Evolutionary conservation across 2,797 vertebrate genomes (phyloP).

Genomic region (Phrynocephalus forsythii): DNA sequence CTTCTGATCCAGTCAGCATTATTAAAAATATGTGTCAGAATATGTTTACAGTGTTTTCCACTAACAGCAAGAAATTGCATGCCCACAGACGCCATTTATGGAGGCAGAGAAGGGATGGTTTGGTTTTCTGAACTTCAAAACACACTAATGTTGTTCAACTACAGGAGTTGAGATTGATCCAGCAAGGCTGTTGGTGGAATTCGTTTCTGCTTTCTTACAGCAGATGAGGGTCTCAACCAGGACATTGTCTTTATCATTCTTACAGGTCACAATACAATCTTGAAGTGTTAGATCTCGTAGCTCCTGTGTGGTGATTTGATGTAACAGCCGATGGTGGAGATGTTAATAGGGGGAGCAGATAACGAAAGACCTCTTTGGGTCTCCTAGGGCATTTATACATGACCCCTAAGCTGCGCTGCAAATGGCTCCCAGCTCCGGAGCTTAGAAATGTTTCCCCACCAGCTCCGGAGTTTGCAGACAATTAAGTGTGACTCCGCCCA

Average conservation of each 20-base stretch:
- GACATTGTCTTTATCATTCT: not conserved
- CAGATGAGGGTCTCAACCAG: not conserved
- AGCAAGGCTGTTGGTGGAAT: not conserved
- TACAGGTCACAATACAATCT: not conserved
- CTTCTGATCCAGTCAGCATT: not conserved
- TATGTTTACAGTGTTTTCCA: not conserved
- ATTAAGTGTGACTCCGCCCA: no score
- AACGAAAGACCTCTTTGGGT: no score
- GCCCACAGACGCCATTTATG: not conserved
- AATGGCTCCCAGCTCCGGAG: no score
- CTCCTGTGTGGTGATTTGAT: no score
- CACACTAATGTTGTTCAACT: not conserved
- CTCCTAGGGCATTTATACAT: no score
- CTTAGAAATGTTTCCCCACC: no score
- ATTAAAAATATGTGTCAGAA: not conserved
- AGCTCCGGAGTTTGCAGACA: no score
- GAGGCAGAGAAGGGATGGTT: not conserved
- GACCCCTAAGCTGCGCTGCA: no score
- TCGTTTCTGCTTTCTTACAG: not conserved
- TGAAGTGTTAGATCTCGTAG: not conserved
- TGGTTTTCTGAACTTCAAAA: not conserved
- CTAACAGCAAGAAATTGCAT: not conserved
- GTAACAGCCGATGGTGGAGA: no score
- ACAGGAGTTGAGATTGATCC: not conserved
- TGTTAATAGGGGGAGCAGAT: no score